These are phyloP conservation scores for Sapayoa aenigma DNA, from an alignment of 2,113 vertebrate genomes.

Conservation along the genomic window DNA sequence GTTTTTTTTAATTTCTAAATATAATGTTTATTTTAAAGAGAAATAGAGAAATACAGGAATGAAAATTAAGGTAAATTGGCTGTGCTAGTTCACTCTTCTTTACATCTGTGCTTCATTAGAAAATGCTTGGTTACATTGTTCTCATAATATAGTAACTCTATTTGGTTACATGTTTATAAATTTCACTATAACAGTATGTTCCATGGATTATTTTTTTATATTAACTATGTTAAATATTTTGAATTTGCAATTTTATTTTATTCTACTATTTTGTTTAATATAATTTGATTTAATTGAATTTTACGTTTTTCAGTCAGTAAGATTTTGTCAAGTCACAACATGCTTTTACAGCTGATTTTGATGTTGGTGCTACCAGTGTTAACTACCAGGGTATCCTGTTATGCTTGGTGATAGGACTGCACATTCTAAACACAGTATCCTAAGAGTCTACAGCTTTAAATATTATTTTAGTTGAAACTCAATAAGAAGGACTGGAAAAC, in stretches of 20 bases:
- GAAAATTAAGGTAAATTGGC: slow-evolving; percentile 43
- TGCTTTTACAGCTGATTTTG: neutral
- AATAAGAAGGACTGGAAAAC: neutral
- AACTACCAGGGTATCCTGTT: neutral
- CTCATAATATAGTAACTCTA: slow-evolving; percentile 35
- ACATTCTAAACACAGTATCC: neutral
- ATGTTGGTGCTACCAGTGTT: neutral
- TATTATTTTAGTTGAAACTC: neutral
- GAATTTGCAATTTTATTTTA: neutral
- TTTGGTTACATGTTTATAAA: slow-evolving; percentile 22
- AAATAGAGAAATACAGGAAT: neutral
- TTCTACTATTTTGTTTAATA: neutral
- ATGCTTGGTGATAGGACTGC: neutral
- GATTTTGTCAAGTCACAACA: neutral
- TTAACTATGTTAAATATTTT: slow-evolving; percentile 9
- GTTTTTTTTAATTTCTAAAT: slow-evolving; percentile 1
- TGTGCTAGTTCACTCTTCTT: slow-evolving; percentile 64
- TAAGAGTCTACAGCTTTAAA: neutral
- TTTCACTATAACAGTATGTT: slow-evolving; percentile 56
- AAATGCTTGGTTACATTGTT: slow-evolving; percentile 57
- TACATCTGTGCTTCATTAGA: slow-evolving; percentile 78
- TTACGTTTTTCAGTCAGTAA: neutral
- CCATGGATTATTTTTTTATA: neutral
- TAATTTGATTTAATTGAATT: neutral
- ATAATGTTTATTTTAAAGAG: slow-evolving; percentile 12